Evolutionary conservation across 1,140 invertebrate genomes (phyloP).

Genomic region (Epicauta chinensis): DNA sequence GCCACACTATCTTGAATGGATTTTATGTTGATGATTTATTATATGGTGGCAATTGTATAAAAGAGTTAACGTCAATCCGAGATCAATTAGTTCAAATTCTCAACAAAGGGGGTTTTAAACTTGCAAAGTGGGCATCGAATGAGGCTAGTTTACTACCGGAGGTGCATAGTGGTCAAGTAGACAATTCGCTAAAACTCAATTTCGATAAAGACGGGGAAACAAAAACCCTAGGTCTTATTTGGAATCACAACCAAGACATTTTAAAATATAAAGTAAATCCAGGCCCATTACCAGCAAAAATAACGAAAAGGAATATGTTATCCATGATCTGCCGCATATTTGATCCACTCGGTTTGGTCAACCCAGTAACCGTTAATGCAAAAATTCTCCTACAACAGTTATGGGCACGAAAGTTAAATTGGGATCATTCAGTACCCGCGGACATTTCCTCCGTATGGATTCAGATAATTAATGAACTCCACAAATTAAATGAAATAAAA

Average conservation of each 20-base stretch:
- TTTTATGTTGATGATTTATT: conserved; percentile 43
- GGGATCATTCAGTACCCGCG: conserved; percentile 35
- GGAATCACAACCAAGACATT: conserved; percentile 22
- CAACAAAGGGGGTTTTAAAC: conserved; percentile 27
- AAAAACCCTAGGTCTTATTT: conserved; percentile 23
- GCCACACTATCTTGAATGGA: conserved; percentile 32
- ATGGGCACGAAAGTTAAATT: conserved; percentile 35
- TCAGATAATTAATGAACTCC: not conserved
- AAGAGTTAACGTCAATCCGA: too few relatives aligned
- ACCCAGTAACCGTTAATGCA: conserved; percentile 34
- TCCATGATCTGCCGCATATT: conserved; percentile 23
- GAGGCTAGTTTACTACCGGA: not conserved
- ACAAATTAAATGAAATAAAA: not conserved
- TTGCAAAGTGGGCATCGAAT: not conserved
- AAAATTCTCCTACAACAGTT: conserved; percentile 42
- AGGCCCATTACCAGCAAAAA: not conserved
- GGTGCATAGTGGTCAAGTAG: not conserved
- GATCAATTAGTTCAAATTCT: not conserved
- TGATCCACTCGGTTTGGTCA: conserved; percentile 28
- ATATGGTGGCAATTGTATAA: not conserved
- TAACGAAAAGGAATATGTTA: conserved; percentile 29
- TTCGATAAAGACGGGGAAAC: not conserved
- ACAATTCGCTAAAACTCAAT: not conserved
- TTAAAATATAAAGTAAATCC: conserved; percentile 24
- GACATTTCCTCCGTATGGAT: conserved; percentile 2